Evolutionary conservation across 2,113 vertebrate species (phyloP).

Genomic region (Brachypteracias leptosomus): DNA sequence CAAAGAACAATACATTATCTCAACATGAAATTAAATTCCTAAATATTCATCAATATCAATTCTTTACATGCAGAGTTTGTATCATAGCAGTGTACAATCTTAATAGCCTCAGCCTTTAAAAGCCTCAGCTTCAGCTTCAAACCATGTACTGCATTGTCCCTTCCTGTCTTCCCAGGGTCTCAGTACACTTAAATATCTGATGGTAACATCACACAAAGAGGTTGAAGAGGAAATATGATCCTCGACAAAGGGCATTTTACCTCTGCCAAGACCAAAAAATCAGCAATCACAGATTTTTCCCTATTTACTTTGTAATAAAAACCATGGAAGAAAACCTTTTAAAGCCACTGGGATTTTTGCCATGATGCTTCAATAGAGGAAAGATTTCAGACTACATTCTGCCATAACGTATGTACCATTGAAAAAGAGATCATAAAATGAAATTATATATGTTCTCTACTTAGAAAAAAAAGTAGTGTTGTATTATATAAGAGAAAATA

Average conservation of each 20-base stretch:
- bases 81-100: rapidly evolving
- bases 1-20: neutral
- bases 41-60: neutral
- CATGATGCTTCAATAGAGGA: neutral
- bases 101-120: neutral
- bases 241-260: neutral
- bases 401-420: neutral
- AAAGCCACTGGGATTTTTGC: neutral
- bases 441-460: neutral
- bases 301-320: neutral
- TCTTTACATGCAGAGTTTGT: neutral
- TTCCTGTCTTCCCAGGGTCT: neutral
- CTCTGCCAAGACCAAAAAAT: neutral
- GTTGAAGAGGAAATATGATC: neutral
- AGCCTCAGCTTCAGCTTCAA: neutral
- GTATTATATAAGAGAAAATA: neutral
- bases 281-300: neutral
- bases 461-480: neutral
- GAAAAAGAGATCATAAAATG: neutral
- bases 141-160: neutral
- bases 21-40: neutral
- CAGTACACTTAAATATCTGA: neutral
- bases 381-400: neutral
- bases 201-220: neutral
- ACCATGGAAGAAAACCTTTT: neutral